Percentiles rank a stretch among this genome's conserved stretches.
phyloP scores from a whole-genome alignment of 2,888 invertebrate species.

The Atethmia centrago region DNA sequence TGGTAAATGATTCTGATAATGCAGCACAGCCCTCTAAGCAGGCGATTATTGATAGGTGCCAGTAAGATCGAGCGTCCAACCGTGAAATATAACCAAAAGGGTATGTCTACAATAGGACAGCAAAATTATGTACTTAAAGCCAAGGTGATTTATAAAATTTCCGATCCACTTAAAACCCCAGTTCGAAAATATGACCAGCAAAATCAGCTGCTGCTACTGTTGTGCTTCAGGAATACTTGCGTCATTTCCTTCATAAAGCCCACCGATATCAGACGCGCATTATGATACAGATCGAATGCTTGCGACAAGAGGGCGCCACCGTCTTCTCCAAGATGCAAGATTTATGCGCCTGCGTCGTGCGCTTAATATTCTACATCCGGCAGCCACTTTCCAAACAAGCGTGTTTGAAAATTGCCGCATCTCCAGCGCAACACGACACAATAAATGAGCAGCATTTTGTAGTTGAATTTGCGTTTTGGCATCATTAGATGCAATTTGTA shows the following conservation, averaged over 20 bases:
- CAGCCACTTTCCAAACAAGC: constrained; percentile 79
- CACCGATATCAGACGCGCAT: constrained; percentile 52
- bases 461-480: constrained; percentile 37
- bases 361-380: constrained; percentile 80
- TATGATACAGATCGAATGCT: constrained; percentile 61
- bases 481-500: constrained; percentile 27
- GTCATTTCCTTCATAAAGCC: constrained; percentile 60
- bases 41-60: background rate
- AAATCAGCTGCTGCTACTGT: no score
- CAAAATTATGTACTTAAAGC: background rate
- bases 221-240: constrained; percentile 47
- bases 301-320: constrained; percentile 73
- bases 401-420: constrained; percentile 80
- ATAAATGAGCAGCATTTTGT: constrained; percentile 64
- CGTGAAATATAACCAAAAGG: background rate
- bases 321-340: constrained; percentile 72
- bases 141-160: background rate
- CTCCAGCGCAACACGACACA: constrained; percentile 65
- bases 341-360: constrained; percentile 78
- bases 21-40: background rate
- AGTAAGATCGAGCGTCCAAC: background rate
- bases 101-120: background rate
- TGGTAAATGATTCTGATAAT: background rate
- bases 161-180: constrained; percentile 20
- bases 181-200: constrained; percentile 37